These are phyloP conservation scores for Rhynchotus rufescens DNA, from an alignment of 2,797 vertebrate species.

Conservation along the genomic window DNA sequence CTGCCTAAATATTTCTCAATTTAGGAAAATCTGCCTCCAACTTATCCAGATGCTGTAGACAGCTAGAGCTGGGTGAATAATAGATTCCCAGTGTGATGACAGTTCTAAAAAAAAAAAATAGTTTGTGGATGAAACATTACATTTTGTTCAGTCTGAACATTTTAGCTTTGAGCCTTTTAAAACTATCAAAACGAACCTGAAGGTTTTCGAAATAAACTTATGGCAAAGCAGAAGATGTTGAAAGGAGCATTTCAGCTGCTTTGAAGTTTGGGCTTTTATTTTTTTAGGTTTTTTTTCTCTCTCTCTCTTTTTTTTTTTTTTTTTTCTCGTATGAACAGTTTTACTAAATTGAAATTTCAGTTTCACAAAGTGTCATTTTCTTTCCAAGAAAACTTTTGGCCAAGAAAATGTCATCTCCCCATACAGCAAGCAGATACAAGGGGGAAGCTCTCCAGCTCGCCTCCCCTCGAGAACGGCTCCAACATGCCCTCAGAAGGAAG, in stretches of 20 bases:
- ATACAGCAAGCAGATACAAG: background rate
- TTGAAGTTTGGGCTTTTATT: background rate
- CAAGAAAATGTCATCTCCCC: conserved; percentile 2
- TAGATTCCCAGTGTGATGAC: background rate
- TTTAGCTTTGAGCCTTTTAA: background rate
- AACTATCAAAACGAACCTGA: background rate
- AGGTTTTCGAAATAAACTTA: background rate
- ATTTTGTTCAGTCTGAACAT: background rate
- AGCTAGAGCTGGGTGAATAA: background rate
- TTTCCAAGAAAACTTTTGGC: conserved; percentile 10
- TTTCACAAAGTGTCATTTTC: conserved; percentile 7
- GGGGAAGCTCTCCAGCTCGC: background rate
- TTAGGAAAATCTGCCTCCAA: background rate
- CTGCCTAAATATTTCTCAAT: background rate
- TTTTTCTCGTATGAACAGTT: background rate
- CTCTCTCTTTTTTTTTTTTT: too few relatives aligned
- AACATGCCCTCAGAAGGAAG: background rate
- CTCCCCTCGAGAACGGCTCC: background rate
- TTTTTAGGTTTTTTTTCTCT: background rate
- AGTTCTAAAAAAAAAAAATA: background rate
- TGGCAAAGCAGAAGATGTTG: background rate
- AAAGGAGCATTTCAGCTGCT: background rate
- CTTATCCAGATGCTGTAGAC: background rate
- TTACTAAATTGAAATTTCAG: conserved; percentile 3
- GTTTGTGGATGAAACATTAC: background rate